Base-by-base conservation (phyloP, 2,113 vertebrate genomes). In the Geococcyx californianus region DNA sequence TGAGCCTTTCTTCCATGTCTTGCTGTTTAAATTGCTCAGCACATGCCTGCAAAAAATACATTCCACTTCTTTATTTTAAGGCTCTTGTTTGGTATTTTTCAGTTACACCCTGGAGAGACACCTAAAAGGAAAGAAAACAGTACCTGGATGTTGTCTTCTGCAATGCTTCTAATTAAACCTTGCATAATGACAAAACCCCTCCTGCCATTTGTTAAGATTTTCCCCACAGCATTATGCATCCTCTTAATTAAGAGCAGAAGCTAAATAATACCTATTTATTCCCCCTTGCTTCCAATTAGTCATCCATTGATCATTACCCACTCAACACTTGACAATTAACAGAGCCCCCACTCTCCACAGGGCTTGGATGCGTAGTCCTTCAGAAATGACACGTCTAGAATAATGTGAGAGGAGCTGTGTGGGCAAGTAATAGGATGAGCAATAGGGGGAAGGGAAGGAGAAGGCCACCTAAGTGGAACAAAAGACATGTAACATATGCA, bases 241-340 rank as follows among this genome's bases (percentile, higher is more conserved):
- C 38, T 60, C 58, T 96, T 97, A 97, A 98, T 98, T 98, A 98
- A 97, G 96, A 98, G 96, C 97, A 96, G 95, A 82, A 94, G 90
- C 85, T 75, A 94, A 97, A 84, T 95, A 97, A 97, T 95, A 96
- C 94, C 89, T 94, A 62, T 95, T 96, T 94, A 95, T 96, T 96
- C 93, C 90, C 91, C 87, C 91, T 95, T 95, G 94, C 87, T 56
- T 97, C 97, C 95, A 97, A 97, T 98, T 98, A 98, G 91, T 91
- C 92, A 82, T 81, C 95, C 96, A 97, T 93, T 97, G 97, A 97
- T 98, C 56, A 59, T 93, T 97, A 93, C 89, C 95, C 51, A 84
- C 83, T 90, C 96, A 93, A 73, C 86, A 44, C 94, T 58, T 94
- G 94, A 93, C 92, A 96, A 96, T 95, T 95, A 97, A 79, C 92